Evolutionary conservation across 53 echinoderm and acorn worm species (phyloP).

Genomic region (Pentamera pediparva): DNA sequence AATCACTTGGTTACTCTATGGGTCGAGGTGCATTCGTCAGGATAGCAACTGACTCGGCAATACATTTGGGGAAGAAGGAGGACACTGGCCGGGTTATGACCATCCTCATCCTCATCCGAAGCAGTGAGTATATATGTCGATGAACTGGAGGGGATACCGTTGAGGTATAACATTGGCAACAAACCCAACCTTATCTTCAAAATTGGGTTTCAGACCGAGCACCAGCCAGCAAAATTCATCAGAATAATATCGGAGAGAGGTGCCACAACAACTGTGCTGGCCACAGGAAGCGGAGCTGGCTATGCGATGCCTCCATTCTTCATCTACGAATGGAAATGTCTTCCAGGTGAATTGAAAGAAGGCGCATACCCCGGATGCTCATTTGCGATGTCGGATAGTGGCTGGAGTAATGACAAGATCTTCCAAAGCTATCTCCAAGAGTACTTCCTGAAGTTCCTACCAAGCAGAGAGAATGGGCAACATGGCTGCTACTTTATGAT

Average conservation of each 20-base stretch:
- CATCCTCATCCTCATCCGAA: not conserved
- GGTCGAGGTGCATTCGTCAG: not conserved
- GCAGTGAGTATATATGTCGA: not conserved
- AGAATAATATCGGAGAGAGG: not conserved
- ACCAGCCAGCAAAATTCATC: not conserved
- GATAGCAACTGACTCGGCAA: not conserved
- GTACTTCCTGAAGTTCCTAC: not conserved
- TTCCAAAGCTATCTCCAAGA: not conserved
- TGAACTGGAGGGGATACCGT: not conserved
- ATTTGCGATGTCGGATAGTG: not conserved
- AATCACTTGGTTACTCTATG: not conserved
- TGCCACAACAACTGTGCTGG: not conserved
- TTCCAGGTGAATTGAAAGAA: not conserved
- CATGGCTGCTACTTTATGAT: conserved; percentile 1
- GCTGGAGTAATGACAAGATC: not conserved
- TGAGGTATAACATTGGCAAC: not conserved
- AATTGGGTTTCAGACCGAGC: not conserved
- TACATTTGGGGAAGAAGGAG: not conserved
- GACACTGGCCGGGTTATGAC: not conserved
- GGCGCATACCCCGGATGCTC: conserved; percentile 13
- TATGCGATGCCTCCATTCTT: not conserved
- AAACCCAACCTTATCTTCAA: conserved; percentile 10
- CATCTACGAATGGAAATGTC: not conserved
- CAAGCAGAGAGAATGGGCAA: not conserved
- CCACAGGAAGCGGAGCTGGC: not conserved